Evolutionary conservation across 1,140 invertebrate genomes (phyloP), one percentile per base, ranked within the genome.

Genomic region (Drosophila subpulchrella): DNA sequence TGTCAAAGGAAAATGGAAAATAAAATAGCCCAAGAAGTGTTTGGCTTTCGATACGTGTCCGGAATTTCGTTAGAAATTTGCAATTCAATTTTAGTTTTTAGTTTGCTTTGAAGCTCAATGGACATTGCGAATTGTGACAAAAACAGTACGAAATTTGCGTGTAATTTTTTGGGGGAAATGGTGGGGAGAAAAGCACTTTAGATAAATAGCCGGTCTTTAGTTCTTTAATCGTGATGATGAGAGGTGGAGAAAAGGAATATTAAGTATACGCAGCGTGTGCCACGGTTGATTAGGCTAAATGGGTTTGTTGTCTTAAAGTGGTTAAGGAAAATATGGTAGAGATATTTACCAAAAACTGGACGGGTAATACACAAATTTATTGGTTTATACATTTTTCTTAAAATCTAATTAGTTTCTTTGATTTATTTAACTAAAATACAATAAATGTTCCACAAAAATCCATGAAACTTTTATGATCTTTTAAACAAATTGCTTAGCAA

Each of bases 21-120:
- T 34, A 41, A 46, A 70, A 48, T 0, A 71, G 8, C 34, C 39
- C 13, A 24, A 41, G 66, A 88, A 75, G 65, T 78, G 54, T 53
- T 15, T 63, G 57, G 58, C 17, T 74, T 73, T 78, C 55, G 13
- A 51, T 71, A 62, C 80, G 76, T 89, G 77, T 48, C 44, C 63
- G 70, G 84, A 78, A 89, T 88, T 81, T 89, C 41, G 71, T 84
- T 78, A 48, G 74, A 80, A 79, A 54, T 84, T 88, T 89, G 84
- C 85, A 88, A 88, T 89, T 88, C 73, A 77, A 84, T 81, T 81
- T 79, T 4, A 66, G 41, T 62, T 54, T 61, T 78, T 79, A 30
- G 17, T 42, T 41, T 41, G 4, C 42, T 55, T 36, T 42, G 36
- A 4, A 24, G 36, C 39, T 67, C 50, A 61, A 63, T 81, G 78